Evolutionary conservation across 2,113 vertebrate genomes (phyloP).

Genomic region (Uropsilus gracilis): DNA sequence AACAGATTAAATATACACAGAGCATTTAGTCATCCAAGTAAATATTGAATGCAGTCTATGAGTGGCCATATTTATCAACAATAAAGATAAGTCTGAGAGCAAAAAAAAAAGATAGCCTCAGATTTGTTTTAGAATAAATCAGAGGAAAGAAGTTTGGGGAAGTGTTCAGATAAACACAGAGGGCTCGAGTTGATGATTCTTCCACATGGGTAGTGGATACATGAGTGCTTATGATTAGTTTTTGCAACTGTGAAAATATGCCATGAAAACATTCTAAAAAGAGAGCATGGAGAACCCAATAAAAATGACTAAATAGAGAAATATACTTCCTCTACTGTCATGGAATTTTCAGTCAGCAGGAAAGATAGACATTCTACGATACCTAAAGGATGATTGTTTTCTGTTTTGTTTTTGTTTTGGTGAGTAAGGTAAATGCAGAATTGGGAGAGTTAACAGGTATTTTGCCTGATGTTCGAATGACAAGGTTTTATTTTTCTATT

Average conservation of each 20-base stretch:
- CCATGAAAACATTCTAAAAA: constrained; percentile 9
- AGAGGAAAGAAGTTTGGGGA: background rate
- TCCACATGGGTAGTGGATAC: background rate
- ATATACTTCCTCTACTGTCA: background rate
- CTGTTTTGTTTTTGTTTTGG: background rate
- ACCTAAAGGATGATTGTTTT: background rate
- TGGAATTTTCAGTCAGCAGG: background rate
- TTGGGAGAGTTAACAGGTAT: background rate
- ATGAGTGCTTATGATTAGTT: background rate
- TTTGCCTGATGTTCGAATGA: background rate
- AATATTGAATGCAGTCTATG: background rate
- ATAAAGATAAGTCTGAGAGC: background rate
- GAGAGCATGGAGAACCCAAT: background rate
- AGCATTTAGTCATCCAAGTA: background rate
- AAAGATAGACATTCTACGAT: background rate
- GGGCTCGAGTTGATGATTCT: background rate
- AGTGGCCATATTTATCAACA: background rate
- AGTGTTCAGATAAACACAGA: background rate
- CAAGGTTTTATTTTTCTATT: background rate
- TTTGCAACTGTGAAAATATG: background rate
- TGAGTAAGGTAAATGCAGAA: constrained; percentile 3
- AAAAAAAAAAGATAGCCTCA: background rate
- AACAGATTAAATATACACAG: background rate
- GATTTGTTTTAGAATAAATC: background rate
- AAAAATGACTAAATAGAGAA: background rate